Conservation (phyloP, 2,113 vertebrate genomes). For the Dipodomys merriami region DNA sequence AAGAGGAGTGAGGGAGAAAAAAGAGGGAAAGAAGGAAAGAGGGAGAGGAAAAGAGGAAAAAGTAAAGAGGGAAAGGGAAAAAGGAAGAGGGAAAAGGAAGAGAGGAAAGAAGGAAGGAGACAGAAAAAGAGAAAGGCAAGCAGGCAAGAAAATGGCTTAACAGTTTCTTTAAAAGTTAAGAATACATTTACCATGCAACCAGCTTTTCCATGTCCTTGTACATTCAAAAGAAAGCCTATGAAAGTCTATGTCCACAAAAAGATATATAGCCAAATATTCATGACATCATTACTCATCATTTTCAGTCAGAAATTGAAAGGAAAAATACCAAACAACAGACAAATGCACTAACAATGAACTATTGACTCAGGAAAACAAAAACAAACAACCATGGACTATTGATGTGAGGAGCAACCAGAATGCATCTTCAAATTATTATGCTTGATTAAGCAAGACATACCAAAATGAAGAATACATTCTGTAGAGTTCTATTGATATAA, state of each 20-base stretch:
- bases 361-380: neutral
- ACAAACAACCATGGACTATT: neutral
- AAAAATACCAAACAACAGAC: neutral
- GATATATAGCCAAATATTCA: neutral
- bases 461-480: neutral
- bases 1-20: no score
- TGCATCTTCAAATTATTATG: neutral
- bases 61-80: no score
- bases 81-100: no score
- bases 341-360: neutral
- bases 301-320: neutral
- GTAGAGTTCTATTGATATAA: neutral
- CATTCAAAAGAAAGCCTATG: neutral
- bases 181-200: no score
- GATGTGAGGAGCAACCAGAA: neutral
- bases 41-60: no score
- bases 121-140: no score
- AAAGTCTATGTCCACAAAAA: neutral
- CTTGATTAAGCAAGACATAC: conserved; percentile 1
- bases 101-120: no score
- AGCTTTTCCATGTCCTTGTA: neutral
- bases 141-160: neutral
- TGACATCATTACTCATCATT: neutral
- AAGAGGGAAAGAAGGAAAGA: no score
- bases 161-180: neutral